Evolutionary conservation across 2,888 invertebrate genomes (phyloP).

Genomic region (Drosophila lutescens): DNA sequence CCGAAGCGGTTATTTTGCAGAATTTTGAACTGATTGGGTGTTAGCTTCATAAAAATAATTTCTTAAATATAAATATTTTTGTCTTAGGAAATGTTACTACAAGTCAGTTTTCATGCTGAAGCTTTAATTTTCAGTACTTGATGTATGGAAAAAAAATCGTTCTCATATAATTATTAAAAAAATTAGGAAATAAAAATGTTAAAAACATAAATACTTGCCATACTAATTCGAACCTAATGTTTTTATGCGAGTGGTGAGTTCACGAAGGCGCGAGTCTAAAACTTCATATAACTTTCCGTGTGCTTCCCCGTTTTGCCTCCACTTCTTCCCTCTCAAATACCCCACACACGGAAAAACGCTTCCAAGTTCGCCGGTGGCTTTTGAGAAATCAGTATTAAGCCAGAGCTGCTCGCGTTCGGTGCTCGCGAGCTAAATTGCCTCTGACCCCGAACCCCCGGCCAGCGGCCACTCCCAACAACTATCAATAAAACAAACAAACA

Average conservation of each 20-base stretch:
- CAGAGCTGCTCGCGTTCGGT: conserved; percentile 51
- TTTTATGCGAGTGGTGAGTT: no score
- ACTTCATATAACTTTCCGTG: not conserved
- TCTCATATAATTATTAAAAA: no score
- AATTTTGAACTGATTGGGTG: not conserved
- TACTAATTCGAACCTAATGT: no score
- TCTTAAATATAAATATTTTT: no score
- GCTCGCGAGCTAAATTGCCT: conserved; percentile 15
- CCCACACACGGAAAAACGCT: not conserved
- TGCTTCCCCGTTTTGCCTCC: conserved; percentile 10
- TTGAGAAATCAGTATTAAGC: conserved; percentile 61
- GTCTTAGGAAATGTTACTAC: no score
- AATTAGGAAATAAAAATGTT: no score
- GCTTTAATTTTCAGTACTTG: no score
- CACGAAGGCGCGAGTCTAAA: not conserved
- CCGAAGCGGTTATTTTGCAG: not conserved
- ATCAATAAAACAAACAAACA: conserved; percentile 32
- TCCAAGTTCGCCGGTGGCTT: conserved; percentile 5
- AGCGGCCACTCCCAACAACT: conserved; percentile 3
- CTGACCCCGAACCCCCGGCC: conserved; percentile 10
- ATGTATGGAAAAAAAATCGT: no score
- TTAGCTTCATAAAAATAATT: no score
- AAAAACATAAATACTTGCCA: no score
- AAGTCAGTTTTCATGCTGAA: no score
- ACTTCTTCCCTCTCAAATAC: not conserved